These are phyloP conservation scores for Diorhabda elongata DNA, from an alignment of 1,140 invertebrate genomes.

Conservation along the genomic window DNA sequence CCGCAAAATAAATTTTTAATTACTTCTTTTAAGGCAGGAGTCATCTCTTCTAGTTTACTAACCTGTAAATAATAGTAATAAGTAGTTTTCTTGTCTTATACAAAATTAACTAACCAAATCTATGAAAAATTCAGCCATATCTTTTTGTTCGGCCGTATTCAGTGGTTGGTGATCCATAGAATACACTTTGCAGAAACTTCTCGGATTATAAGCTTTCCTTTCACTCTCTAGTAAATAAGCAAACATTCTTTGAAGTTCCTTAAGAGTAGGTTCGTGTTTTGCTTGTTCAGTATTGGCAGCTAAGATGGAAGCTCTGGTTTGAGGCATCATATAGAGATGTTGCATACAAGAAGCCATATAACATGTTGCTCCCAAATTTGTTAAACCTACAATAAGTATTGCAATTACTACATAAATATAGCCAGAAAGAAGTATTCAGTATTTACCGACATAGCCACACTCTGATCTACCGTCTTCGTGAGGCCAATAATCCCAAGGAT, in stretches of 20 bases:
- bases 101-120: conserved; percentile 66
- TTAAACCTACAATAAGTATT: conserved; percentile 51
- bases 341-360: conserved; percentile 98
- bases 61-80: neutral
- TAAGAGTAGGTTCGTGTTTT: conserved; percentile 77
- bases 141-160: conserved; percentile 95
- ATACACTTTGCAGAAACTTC: conserved; percentile 93
- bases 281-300: conserved; percentile 55
- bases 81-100: neutral
- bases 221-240: conserved; percentile 92
- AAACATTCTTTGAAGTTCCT: conserved; percentile 91
- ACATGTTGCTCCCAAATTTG: conserved; percentile 92
- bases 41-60: conserved; percentile 94
- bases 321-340: conserved; percentile 94
- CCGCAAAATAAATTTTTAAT: conserved; percentile 92
- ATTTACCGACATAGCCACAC: conserved; percentile 83
- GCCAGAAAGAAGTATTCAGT: neutral
- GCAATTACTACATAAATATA: neutral
- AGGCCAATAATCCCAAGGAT: conserved; percentile 97
- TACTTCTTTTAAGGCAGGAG: conserved; percentile 80
- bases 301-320: conserved; percentile 78
- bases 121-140: conserved; percentile 98
- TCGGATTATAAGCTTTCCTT: conserved; percentile 90
- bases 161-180: conserved; percentile 94
- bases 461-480: conserved; percentile 89